Base-by-base conservation (phyloP, 2,113 vertebrate species). In the Phylloscopus trochiloides region DNA sequence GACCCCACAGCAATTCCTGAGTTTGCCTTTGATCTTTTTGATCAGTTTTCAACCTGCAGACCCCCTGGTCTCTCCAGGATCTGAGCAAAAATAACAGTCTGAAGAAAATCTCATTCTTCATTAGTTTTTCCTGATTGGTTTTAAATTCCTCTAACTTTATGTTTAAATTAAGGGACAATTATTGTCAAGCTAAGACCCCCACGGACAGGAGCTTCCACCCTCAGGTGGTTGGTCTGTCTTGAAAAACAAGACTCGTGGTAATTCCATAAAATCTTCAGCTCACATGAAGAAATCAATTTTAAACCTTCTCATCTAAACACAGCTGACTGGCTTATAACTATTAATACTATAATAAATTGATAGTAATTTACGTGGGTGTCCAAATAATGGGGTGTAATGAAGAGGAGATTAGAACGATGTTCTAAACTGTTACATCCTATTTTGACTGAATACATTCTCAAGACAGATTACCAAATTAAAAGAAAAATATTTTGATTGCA, bases 401-500 rank as follows among this genome's bases (percentile, higher is more conserved):
- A 94, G 57, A 80, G 55, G 73, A 75, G 55, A 86, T 62, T 52
- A 86, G 71, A 80, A 59, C 0, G 0, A 58, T 66, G 31, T 72
- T 40, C 40, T 40, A 71, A 86, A 59, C 16, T 43, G 13, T 38
- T 91, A 24, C 24, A 29, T 76, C 31, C 8, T 29, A 14, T 40
- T 95, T 81, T 91, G 66, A 78, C 48, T 54, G 4, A 94, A 81
- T 31, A 59, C 18, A 65, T 7, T 59, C 57, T 85, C 61, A 58
- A 71, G 34, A 75, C 15, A 90, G 31, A 88, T 91, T 81, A 84
- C 13, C 51, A 93, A 94, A 94, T 83, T 75, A 86, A 71, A 48
- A 94, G 8, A n/a, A 88, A 95, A 94, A 87, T 62, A 10, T 78
- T 96, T 84, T 92, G 70, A 81, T 88, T 94, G 47, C n/a, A 25